Percentiles rank a stretch among this genome's conserved stretches.
Conservation (phyloP, 2,888 invertebrate genomes). For the Ecliptopera silaceata region DNA sequence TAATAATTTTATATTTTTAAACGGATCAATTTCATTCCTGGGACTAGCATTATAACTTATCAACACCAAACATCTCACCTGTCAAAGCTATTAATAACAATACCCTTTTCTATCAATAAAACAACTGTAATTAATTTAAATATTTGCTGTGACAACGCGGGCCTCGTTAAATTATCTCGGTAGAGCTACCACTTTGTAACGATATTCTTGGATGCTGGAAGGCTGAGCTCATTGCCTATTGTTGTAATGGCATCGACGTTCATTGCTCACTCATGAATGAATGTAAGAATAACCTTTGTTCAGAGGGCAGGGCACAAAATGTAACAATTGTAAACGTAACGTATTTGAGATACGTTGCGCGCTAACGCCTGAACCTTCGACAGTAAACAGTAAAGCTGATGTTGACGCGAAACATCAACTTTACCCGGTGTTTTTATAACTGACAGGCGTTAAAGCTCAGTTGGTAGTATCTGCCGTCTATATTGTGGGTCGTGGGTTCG, state of each 20-base stretch:
- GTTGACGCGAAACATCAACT: too few species aligned
- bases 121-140: slow-evolving; percentile 36
- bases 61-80: slow-evolving; percentile 13
- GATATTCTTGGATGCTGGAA: slow-evolving; percentile 20
- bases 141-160: slow-evolving; percentile 27
- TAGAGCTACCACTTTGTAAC: slow-evolving; percentile 29
- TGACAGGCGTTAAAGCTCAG: too few species aligned
- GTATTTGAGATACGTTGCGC: too few species aligned
- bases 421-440: too few species aligned
- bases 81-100: slow-evolving; percentile 20
- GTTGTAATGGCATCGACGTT: slow-evolving; percentile 20
- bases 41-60: too few species aligned
- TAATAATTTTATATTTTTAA: too few species aligned
- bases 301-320: not conserved
- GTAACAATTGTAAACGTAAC: too few species aligned
- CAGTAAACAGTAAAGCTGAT: too few species aligned
- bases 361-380: too few species aligned
- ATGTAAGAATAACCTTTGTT: slow-evolving; percentile 8
- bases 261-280: slow-evolving; percentile 6
- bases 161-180: slow-evolving; percentile 38
- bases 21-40: too few species aligned
- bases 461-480: too few species aligned
- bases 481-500: too few species aligned
- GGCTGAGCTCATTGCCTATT: slow-evolving; percentile 8
- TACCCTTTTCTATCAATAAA: slow-evolving; percentile 25